Evolutionary conservation across 2,113 vertebrate species (phyloP).

Genomic region (Upupa epops): DNA sequence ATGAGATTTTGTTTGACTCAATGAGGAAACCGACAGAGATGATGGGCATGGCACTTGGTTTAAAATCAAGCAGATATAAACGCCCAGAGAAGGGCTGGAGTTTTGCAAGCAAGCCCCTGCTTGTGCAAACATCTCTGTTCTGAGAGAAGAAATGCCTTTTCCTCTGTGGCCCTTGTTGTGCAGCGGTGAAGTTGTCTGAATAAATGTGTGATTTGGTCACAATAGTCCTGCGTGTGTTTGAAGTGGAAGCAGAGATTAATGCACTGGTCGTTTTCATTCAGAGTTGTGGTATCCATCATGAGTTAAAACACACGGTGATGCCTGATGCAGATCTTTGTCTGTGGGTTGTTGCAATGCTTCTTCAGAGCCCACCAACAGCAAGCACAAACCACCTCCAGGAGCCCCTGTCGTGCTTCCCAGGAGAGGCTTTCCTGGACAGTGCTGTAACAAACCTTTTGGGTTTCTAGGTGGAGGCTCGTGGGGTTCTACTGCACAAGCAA

Average conservation of each 20-base stretch:
- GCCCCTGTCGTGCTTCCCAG: background rate
- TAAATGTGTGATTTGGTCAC: conserved; percentile 22
- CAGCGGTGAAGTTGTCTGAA: background rate
- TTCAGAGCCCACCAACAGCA: conserved; percentile 27
- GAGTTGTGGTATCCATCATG: background rate
- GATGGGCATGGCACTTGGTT: background rate
- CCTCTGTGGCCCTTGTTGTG: background rate
- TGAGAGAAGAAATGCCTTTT: background rate
- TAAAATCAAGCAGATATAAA: background rate
- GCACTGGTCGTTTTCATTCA: background rate
- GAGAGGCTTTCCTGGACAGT: background rate
- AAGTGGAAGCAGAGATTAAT: conserved; percentile 26
- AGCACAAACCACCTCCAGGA: background rate
- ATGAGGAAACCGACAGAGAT: background rate
- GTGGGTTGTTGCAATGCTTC: background rate
- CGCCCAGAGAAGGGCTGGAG: too few relatives aligned
- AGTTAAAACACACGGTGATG: background rate
- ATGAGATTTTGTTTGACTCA: background rate
- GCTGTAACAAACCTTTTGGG: background rate
- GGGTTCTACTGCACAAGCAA: background rate
- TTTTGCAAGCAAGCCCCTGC: background rate
- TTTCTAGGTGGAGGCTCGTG: conserved; percentile 13
- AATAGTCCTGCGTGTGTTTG: conserved; percentile 1
- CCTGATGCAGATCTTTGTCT: background rate
- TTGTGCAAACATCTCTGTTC: background rate